phyloP scores from a whole-genome alignment of 2,797 vertebrate species.

The Ctenopoma kingsleyae region DNA sequence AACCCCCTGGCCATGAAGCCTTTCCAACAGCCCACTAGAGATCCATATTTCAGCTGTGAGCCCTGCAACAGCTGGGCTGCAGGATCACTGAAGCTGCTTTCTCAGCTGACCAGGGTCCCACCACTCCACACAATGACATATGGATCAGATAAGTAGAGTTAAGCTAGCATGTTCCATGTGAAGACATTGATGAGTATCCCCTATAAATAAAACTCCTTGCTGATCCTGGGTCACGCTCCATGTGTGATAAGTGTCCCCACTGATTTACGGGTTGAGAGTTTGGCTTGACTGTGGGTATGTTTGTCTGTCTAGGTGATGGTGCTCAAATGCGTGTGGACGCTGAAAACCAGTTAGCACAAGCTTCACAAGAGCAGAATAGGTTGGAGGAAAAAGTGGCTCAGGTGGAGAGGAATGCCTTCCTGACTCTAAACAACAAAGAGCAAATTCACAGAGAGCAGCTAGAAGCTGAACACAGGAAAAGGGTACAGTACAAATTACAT shows the following conservation, averaged over 20 bases:
- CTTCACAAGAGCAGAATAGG: constrained; percentile 68
- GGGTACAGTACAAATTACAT: constrained; percentile 70
- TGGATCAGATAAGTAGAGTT: constrained; percentile 66
- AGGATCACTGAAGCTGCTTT: constrained; percentile 70
- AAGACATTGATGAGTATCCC: constrained; percentile 44
- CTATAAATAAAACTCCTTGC: constrained; percentile 43
- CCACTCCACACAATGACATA: constrained; percentile 62
- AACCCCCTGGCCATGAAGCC: constrained; percentile 67
- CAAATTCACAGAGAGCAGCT: constrained; percentile 82
- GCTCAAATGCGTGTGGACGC: constrained; percentile 72
- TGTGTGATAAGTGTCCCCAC: constrained; percentile 13
- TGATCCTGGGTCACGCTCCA: constrained; percentile 12
- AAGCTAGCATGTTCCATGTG: constrained; percentile 53
- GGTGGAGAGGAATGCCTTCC: constrained; percentile 75
- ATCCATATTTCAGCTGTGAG: constrained; percentile 81
- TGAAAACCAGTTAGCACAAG: constrained; percentile 71
- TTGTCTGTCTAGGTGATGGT: constrained; percentile 81
- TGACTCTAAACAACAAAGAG: constrained; percentile 75
- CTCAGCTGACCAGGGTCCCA: constrained; percentile 73
- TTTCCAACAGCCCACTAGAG: constrained; percentile 76
- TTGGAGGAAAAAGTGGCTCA: constrained; percentile 76
- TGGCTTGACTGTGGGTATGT: constrained; percentile 23
- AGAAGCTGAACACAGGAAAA: constrained; percentile 77
- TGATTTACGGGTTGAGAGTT: constrained; percentile 13
- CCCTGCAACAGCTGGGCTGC: constrained; percentile 78